A percentile compares a stretch with the other conserved stretches of the same genome.
These are phyloP conservation scores for Cromileptes altivelis DNA, from an alignment of 2,113 vertebrate species.

Conservation along the genomic window DNA sequence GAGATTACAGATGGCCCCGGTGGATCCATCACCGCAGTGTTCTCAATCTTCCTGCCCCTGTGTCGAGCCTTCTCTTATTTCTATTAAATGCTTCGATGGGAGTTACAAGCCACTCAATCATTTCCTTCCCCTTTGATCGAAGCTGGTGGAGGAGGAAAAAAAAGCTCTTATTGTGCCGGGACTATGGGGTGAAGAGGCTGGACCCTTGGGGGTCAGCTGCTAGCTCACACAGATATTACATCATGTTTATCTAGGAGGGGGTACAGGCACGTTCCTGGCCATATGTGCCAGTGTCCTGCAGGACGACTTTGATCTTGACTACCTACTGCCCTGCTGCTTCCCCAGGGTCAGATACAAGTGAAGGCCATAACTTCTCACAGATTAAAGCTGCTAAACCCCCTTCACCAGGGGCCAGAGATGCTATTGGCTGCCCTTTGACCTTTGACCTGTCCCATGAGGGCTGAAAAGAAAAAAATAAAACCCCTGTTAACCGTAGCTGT, in stretches of 20 bases:
- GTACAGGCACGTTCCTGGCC: conserved; percentile 14
- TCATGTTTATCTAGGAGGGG: conserved; percentile 54
- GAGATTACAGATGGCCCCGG: conserved; percentile 3
- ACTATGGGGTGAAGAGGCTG: conserved; percentile 46
- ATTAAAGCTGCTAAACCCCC: conserved; percentile 61
- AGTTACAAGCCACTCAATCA: conserved; percentile 67
- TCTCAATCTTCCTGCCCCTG: conserved; percentile 17
- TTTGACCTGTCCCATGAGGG: conserved; percentile 50
- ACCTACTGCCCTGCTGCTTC: conserved; percentile 34
- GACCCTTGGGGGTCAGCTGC: conserved; percentile 37
- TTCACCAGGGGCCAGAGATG: conserved; percentile 28
- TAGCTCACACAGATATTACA: conserved; percentile 62
- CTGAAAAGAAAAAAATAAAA: not conserved
- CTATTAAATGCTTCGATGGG: conserved; percentile 64
- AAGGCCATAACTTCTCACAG: conserved; percentile 63
- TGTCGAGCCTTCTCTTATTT: conserved; percentile 33
- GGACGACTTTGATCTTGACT: conserved; percentile 68
- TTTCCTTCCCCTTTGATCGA: conserved; percentile 57
- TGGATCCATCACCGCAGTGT: conserved; percentile 23
- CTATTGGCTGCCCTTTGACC: conserved; percentile 56
- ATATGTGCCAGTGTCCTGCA: conserved; percentile 44
- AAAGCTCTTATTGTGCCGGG: conserved; percentile 22
- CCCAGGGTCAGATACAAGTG: conserved; percentile 56
- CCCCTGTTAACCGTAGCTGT: conserved; percentile 7
- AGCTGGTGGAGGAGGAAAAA: conserved; percentile 14